phyloP scores from a whole-genome alignment of 2,113 vertebrate species.

The Passer montanus region DNA sequence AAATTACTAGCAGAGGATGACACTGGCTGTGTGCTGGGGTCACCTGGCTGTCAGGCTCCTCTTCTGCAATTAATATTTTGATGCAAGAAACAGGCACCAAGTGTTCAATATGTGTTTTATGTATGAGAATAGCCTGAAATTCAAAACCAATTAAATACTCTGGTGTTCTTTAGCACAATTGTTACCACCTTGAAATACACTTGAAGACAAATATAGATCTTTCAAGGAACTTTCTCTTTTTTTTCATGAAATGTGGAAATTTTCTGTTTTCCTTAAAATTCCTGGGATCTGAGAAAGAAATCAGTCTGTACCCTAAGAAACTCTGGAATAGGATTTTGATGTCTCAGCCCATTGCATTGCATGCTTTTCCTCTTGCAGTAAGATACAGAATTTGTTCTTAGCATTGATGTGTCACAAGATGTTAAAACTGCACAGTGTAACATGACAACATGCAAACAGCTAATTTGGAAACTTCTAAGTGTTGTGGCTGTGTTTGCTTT shows the following conservation, averaged over 20 bases:
- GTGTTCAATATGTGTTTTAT: not conserved
- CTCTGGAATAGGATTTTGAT: not conserved
- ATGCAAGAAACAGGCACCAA: not conserved
- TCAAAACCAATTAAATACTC: not conserved
- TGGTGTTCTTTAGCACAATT: not conserved
- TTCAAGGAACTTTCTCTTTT: not conserved
- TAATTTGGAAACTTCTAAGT: not conserved
- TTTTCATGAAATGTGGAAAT: not conserved
- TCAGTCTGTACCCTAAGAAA: not conserved
- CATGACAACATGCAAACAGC: not conserved
- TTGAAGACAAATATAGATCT: not conserved
- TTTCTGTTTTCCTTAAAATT: not conserved
- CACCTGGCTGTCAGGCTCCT: not conserved
- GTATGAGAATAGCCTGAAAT: not conserved
- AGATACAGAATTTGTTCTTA: not conserved
- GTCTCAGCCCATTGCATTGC: not conserved
- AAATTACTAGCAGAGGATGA: not conserved
- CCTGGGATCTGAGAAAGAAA: not conserved
- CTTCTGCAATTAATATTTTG: not conserved
- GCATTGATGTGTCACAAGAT: not conserved
- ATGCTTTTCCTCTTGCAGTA: not conserved
- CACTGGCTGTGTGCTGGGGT: not conserved
- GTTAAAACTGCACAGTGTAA: not conserved
- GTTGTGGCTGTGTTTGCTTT: not conserved
- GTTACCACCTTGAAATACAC: not conserved